These are phyloP conservation scores for Gonioctena quinquepunctata DNA, from an alignment of 1,140 invertebrate species.

Conservation along the genomic window DNA sequence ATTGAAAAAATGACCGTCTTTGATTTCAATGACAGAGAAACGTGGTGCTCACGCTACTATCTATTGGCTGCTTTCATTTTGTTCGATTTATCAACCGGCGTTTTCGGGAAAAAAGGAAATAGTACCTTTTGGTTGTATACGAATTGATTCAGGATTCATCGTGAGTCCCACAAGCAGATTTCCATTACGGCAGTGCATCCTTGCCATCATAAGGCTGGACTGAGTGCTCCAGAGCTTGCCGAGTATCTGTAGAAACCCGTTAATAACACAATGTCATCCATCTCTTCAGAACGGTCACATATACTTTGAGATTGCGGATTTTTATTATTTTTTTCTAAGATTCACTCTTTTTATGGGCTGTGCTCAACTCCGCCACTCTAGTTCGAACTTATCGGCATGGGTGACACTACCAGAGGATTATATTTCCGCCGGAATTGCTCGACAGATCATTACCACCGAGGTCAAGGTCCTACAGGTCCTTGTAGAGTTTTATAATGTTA, in stretches of 20 bases:
- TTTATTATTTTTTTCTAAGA: background rate
- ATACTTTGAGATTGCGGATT: background rate
- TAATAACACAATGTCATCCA: background rate
- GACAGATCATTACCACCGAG: background rate
- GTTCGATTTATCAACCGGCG: no score
- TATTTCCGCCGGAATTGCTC: background rate
- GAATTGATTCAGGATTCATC: background rate
- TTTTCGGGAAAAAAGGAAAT: background rate
- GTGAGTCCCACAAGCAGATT: background rate
- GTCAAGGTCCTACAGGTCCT: background rate
- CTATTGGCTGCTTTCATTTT: background rate
- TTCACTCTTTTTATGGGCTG: background rate
- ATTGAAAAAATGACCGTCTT: background rate
- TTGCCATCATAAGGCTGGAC: no score
- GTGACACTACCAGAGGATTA: background rate
- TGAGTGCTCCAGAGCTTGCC: background rate
- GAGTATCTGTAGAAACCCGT: background rate
- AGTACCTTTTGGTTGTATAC: no score
- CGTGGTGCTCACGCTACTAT: background rate
- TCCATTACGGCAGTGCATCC: no score
- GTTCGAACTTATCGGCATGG: background rate
- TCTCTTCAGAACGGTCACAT: background rate
- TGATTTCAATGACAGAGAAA: background rate
- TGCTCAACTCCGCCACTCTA: background rate
- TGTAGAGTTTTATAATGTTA: no score